Evolutionary conservation across 2,113 vertebrate genomes (phyloP).

Genomic region (Tringa solitaria): DNA sequence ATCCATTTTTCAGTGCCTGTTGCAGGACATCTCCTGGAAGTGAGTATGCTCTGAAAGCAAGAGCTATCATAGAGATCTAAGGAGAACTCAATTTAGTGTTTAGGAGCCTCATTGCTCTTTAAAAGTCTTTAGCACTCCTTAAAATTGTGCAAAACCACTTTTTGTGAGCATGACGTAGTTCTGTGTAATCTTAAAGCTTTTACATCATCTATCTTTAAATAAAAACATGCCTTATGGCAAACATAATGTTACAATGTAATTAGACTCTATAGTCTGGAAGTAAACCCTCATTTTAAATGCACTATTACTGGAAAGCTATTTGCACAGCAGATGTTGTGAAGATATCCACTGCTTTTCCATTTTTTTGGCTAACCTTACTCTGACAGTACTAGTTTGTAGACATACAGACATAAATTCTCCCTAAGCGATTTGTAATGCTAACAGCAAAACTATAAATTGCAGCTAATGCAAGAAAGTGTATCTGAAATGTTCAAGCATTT

Average conservation of each 20-base stretch:
- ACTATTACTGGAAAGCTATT: constrained; percentile 50
- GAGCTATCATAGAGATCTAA: background rate
- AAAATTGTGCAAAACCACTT: background rate
- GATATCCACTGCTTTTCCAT: constrained; percentile 58
- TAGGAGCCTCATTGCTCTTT: background rate
- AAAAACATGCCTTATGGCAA: constrained; percentile 44
- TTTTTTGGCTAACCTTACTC: constrained; percentile 35
- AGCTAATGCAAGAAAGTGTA: constrained; percentile 53
- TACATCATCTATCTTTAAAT: constrained; percentile 46
- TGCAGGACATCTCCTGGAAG: background rate
- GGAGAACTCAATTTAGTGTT: background rate
- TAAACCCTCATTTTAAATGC: constrained; percentile 51
- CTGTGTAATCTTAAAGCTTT: constrained; percentile 2
- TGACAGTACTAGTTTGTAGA: background rate
- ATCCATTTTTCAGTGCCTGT: background rate
- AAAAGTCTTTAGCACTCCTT: background rate
- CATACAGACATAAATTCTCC: constrained; percentile 31
- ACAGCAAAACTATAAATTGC: constrained; percentile 47
- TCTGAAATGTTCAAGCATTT: background rate
- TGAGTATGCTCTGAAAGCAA: background rate
- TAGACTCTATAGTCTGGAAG: constrained; percentile 32
- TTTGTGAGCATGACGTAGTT: background rate
- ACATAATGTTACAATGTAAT: constrained; percentile 61
- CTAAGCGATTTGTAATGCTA: background rate
- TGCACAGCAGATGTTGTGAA: constrained; percentile 62